Evolutionary conservation across 1,140 invertebrate species (phyloP).

Genomic region (Radopholus similis): DNA sequence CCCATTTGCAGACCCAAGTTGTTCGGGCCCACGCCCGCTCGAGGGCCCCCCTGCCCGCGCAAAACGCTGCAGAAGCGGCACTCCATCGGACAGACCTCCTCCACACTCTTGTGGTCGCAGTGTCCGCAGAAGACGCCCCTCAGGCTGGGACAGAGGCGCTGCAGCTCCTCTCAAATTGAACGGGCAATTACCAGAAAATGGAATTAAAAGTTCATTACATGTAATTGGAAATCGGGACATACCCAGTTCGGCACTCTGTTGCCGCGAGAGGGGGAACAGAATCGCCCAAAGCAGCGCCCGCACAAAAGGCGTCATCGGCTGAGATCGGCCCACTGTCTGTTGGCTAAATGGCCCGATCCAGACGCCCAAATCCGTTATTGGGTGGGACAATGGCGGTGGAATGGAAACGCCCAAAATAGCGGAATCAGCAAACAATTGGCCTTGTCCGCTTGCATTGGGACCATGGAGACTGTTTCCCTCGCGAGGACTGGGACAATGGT

Average conservation of each 20-base stretch:
- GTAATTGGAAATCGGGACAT: neutral
- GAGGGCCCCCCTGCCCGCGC: neutral
- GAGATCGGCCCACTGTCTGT: neutral
- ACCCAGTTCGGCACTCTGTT: conserved; percentile 3
- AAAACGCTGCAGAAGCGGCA: conserved; percentile 1
- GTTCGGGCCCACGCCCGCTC: neutral
- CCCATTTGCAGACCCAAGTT: neutral
- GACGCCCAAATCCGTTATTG: too few relatives aligned
- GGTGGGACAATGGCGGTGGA: too few relatives aligned
- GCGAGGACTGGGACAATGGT: too few relatives aligned
- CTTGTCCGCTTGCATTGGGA: too few relatives aligned
- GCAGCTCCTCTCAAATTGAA: neutral
- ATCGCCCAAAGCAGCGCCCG: too few relatives aligned
- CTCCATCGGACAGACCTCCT: conserved; percentile 9
- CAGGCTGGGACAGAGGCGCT: conserved; percentile 3
- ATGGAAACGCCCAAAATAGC: too few relatives aligned
- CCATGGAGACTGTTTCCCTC: too few relatives aligned
- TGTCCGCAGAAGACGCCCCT: conserved; percentile 5
- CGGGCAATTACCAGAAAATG: neutral
- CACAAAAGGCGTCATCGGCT: neutral
- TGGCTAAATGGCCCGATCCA: too few relatives aligned
- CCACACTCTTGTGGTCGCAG: conserved; percentile 17
- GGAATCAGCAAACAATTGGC: too few relatives aligned
- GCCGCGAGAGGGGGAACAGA: neutral
- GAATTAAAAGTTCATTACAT: neutral